phyloP scores from a whole-genome alignment of 2,888 invertebrate genomes.

The Amorpha juglandis region DNA sequence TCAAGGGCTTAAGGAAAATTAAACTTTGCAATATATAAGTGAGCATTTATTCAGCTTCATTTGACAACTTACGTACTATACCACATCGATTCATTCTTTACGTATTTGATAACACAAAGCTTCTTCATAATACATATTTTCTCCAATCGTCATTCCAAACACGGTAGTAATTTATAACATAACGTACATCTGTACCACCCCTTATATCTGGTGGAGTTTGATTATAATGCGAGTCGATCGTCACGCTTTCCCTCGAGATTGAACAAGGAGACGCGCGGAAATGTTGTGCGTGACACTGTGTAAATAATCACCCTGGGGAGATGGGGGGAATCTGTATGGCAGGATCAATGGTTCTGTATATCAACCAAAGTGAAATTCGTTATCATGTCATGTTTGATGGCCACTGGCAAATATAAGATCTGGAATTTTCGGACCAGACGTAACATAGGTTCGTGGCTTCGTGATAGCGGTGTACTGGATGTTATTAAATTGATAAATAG shows the following conservation, averaged over 20 bases:
- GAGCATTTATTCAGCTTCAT: too few relatives aligned
- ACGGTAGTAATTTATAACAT: not conserved
- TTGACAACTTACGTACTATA: too few relatives aligned
- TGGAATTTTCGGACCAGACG: too few relatives aligned
- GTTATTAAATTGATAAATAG: too few relatives aligned
- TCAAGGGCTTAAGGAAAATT: too few relatives aligned
- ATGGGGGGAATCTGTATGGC: not conserved
- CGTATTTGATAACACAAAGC: not conserved
- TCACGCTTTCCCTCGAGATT: conserved; percentile 4
- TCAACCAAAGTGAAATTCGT: not conserved
- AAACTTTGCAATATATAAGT: too few relatives aligned
- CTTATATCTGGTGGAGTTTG: not conserved
- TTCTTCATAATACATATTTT: not conserved
- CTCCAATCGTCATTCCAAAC: not conserved
- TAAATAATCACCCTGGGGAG: conserved; percentile 14
- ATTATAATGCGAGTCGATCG: conserved; percentile 4
- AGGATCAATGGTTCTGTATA: not conserved
- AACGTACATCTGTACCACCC: not conserved
- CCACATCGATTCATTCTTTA: too few relatives aligned
- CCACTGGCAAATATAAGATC: too few relatives aligned
- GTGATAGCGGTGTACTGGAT: too few relatives aligned
- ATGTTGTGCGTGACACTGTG: conserved; percentile 1
- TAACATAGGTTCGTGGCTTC: too few relatives aligned
- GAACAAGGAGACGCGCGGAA: conserved; percentile 1
- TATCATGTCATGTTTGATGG: too few relatives aligned